Evolutionary conservation across 2,888 invertebrate species (phyloP), one percentile per base, ranked within the genome.

Genomic region (Physocephala rufipes): DNA sequence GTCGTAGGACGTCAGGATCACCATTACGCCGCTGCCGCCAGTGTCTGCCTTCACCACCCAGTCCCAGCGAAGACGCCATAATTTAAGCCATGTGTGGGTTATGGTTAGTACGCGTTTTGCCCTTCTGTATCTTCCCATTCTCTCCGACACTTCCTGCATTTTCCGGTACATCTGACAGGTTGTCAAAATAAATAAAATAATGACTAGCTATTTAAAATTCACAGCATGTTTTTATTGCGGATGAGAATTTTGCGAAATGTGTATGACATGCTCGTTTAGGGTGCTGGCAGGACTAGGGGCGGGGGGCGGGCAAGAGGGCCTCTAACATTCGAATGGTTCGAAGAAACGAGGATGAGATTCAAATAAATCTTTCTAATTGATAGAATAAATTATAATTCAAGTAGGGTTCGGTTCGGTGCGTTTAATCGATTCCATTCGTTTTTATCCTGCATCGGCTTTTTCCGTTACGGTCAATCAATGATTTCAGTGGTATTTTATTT

Each of bases 51-150:
- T n/a, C n/a, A n/a, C n/a, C n/a, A n/a, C n/a, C 36, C n/a, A n/a
- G n/a, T 36, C 36, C 9, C 9, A 36, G n/a, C n/a, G 36, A 19
- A 64, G 51, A n/a, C n/a, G 55, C 43, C 43, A 26, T 55, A 67
- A 67, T 59, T 58, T 58, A 19, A 58, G 67, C 58, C 67, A 67
- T 58, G 67, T 67, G 55, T 67, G 67, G 36, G 3, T 47, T 58
- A 45, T 55, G 67, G 67, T 58, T 45, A 58, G 58, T 58, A 58
- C 58, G 45, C 19, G 2, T n/a, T n/a, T n/a, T 15, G 7, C 12
- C 58, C n/a, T 16, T 63, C 13, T 9, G 19, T 64, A 13, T n/a
- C 28, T 43, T 30, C 15, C 1, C n/a, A n/a, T 45, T 43, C 36
- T 21, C 30, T 24, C n/a, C n/a, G 26, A 13, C 21, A 19, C 16